Percentiles rank a stretch among this genome's conserved stretches.
phyloP scores from a whole-genome alignment of 1,140 invertebrate species.

The Probaryconus sp. region DNA sequence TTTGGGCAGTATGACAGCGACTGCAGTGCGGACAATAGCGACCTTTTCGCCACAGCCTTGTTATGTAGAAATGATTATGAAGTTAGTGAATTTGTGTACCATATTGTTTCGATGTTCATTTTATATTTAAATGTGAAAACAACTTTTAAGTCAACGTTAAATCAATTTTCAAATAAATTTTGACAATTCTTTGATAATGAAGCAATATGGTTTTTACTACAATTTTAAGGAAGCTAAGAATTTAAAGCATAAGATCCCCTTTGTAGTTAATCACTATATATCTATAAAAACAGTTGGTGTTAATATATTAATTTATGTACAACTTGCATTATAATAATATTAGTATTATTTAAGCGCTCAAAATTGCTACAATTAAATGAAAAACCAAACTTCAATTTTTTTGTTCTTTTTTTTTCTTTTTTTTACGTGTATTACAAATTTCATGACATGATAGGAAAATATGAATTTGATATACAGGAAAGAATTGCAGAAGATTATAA shows the following conservation, averaged over 20 bases:
- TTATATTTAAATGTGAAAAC: conserved; percentile 12
- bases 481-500: too few species aligned
- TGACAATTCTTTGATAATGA: conserved; percentile 18
- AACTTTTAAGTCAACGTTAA: neutral
- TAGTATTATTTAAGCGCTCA: too few species aligned
- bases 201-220: conserved; percentile 57
- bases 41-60: conserved; percentile 79
- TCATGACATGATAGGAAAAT: too few species aligned
- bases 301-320: conserved; percentile 26
- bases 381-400: too few species aligned
- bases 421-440: too few species aligned
- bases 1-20: conserved; percentile 77
- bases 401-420: too few species aligned
- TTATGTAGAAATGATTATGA: conserved; percentile 76
- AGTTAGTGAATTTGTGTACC: conserved; percentile 71
- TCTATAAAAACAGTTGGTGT: too few species aligned
- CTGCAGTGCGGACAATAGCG: conserved; percentile 79
- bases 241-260: conserved; percentile 26
- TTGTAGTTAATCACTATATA: neutral
- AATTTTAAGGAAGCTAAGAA: neutral
- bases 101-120: conserved; percentile 67
- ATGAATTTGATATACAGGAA: too few species aligned
- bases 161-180: neutral
- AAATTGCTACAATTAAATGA: too few species aligned
- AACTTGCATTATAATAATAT: too few species aligned